Evolutionary conservation across 2,797 vertebrate genomes (phyloP), one percentile per base, ranked within the genome.

Genomic region (Podarcis siculus): DNA sequence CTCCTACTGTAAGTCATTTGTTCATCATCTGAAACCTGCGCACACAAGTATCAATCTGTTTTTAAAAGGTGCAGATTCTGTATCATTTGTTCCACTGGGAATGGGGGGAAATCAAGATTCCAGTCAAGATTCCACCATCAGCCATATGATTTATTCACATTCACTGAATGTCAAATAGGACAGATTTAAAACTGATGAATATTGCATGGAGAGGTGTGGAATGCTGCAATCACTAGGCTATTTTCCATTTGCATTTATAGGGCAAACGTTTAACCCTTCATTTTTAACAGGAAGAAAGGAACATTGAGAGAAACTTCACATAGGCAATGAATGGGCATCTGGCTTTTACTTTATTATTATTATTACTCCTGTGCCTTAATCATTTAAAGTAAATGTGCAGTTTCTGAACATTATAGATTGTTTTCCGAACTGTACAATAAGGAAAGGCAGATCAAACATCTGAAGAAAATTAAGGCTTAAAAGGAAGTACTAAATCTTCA

Each of bases 391-490:
- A 42, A 85, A 35, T 86, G 55, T 30, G 66, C 23, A n/a, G 42
- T 4, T 67, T 30, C 72, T 82, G 13, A 92, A 87, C 9, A 81
- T 19, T 27, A 73, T 32, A 30, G 61, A 86, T 19, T 86, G 83
- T 61, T 25, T 8, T 67, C 25, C 39, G 3, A 2, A 21, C 23
- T 81, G 32, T 83, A 82, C 19, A 85, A 9, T 42, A 79, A 78
- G 77, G 49, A 3, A 21, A n/a, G 73, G 32, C 17, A 83, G 3
- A 49, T 67, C 73, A 89, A 86, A 81, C 32, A 49, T 35, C 87
- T 82, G 35, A 94, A 86, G 27, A 67, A 86, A 91, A 89, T 78
- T 55, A 71, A 37, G 81, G 58, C 49, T 86, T 85, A 67, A 86
- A 93, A 91, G 8, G 25, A 61, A 87, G 17, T 64, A 42, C 0